These are phyloP conservation scores for Zonotrichia leucophrys DNA, from an alignment of 2,113 vertebrate genomes.

Conservation along the genomic window DNA sequence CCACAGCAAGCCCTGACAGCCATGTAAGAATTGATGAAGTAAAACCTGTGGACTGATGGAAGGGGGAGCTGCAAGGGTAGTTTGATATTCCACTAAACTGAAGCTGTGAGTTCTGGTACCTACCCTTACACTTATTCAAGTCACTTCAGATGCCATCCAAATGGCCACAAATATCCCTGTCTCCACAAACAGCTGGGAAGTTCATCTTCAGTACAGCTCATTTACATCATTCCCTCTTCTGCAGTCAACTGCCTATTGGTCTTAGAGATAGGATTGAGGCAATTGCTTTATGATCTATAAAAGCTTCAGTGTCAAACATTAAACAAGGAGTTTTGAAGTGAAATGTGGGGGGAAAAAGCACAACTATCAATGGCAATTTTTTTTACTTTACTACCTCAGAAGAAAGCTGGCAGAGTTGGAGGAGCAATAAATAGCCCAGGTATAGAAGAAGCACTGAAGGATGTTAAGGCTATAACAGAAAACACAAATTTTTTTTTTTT, in stretches of 20 bases:
- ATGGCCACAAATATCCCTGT: neutral
- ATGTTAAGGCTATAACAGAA: slow-evolving; percentile 5
- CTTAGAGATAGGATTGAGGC: neutral
- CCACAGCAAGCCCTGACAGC: neutral
- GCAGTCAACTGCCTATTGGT: neutral
- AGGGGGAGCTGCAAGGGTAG: neutral
- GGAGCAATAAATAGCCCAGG: neutral
- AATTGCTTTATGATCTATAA: neutral
- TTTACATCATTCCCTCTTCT: neutral
- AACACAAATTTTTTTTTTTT: neutral
- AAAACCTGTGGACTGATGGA: neutral
- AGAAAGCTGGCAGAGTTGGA: neutral
- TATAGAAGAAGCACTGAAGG: neutral
- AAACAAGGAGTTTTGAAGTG: neutral
- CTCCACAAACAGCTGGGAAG: neutral
- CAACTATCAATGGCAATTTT: neutral
- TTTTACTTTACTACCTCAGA: neutral
- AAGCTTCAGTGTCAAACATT: neutral
- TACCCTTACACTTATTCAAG: neutral
- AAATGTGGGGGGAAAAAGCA: accelerated
- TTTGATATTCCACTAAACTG: neutral
- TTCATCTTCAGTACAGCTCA: neutral
- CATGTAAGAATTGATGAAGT: neutral
- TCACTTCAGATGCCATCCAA: neutral
- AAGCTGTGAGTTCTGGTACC: neutral